Evolutionary conservation across 2,888 invertebrate species (phyloP), one percentile per base, ranked within the genome.

Genomic region (Philonicus albiceps): DNA sequence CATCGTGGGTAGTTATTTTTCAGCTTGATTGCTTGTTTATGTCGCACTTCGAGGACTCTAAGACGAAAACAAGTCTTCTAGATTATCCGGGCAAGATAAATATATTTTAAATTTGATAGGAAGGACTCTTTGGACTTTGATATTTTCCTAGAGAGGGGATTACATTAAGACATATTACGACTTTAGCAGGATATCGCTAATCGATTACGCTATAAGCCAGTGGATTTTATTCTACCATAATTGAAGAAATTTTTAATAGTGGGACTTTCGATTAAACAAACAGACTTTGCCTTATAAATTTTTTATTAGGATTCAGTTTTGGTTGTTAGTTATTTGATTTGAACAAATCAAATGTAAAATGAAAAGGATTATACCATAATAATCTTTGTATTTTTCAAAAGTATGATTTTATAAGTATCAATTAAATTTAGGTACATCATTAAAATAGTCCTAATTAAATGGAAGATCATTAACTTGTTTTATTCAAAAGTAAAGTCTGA

Each of bases 11-110:
- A 81, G 64, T 81, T 81, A 81, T 64, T 49, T 74, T 34, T 34
- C n/a, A 19, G 34, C 55, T 64, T 55, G 81, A 55, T 81, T 81
- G 34, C 81, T 55, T 81, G 81, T 64, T 81, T 81, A 53, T 22
- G 74, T 19, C 64, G 64, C 64, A 22, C 49, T 64, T 64, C 27
- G 19, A 27, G 13, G 27, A 2, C 8, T 64, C 27, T 27, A 11
- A 8, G 64, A 64, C 64, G 22, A 27, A 27, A 27, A 27, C 64
- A 22, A 4, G 64, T 13, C 64, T 27, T 22, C 22, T 11, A 64
- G 5, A 49, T 49, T 49, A 1, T 6, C 4, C 64, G 19, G 64
- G 64, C 8, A 11, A 27, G 19, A 11, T 22, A 64, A 64, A 2
- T 27, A 11, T 64, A 22, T 1, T 27, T 64, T 27, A 64, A 64